phyloP scores from a whole-genome alignment of 2,797 vertebrate species.

The Podargus strigoides region DNA sequence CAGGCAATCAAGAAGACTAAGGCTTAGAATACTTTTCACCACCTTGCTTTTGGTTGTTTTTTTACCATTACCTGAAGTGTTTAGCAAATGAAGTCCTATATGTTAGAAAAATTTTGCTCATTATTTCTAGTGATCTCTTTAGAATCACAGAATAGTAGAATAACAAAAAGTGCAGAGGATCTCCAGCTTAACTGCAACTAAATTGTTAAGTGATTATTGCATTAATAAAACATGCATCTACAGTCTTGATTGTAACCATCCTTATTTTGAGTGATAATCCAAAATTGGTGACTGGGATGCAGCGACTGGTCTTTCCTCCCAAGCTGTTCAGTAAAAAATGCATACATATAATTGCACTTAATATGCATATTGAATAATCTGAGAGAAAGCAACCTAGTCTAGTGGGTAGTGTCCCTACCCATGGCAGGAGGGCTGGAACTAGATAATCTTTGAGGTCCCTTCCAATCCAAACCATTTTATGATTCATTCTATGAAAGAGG shows the following conservation, averaged over 20 bases:
- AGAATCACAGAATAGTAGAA: not conserved
- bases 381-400: too few species aligned
- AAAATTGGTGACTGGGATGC: not conserved
- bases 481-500: too few species aligned
- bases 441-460: too few species aligned
- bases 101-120: not conserved
- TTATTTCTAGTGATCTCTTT: not conserved
- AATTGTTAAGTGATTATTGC: not conserved
- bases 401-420: too few species aligned
- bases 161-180: fast-evolving
- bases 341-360: not conserved
- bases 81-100: not conserved
- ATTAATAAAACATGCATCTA: not conserved
- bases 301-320: not conserved
- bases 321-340: not conserved
- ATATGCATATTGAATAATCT: not conserved
- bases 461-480: too few species aligned
- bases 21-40: not conserved
- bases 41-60: not conserved
- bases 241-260: not conserved
- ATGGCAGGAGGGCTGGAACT: too few species aligned
- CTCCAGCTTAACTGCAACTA: not conserved
- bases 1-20: not conserved
- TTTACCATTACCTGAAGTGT: not conserved
- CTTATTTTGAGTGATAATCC: not conserved